A percentile compares a stretch with the other conserved stretches of the same genome.
Conservation (phyloP, 2,113 vertebrate species). For the Ornithorhynchus anatinus region DNA sequence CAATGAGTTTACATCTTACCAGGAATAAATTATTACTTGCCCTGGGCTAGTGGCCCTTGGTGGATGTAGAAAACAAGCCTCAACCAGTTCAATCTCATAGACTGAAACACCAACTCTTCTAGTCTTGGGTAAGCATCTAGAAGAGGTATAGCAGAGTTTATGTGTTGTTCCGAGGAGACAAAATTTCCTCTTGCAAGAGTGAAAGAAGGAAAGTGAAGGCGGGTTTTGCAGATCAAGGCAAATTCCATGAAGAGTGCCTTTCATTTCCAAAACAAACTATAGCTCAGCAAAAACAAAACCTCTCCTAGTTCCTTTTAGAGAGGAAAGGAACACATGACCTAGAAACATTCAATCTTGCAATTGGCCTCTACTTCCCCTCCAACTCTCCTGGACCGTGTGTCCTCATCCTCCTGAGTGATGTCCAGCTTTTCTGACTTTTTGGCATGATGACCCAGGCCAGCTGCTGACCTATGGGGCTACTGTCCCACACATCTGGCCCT, state of each 20-base stretch:
- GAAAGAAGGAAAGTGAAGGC: neutral
- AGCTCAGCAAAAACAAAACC: neutral
- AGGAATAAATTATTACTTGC: neutral
- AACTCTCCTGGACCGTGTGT: neutral
- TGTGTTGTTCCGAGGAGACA: neutral
- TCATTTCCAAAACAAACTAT: neutral
- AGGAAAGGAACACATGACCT: neutral
- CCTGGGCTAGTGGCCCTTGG: neutral
- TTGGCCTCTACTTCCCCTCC: neutral
- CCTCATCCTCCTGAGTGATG: neutral
- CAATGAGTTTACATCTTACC: no score
- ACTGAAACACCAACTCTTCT: no score
- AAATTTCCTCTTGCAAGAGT: neutral
- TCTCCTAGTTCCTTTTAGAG: no score
- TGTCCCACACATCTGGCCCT: no score
- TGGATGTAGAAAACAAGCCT: neutral
- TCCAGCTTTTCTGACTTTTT: no score
- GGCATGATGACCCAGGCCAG: no score
- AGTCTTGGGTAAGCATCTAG: no score
- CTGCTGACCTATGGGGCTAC: no score
- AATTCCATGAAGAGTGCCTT: neutral
- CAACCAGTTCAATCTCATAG: no score
- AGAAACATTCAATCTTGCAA: neutral
- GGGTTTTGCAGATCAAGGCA: neutral
- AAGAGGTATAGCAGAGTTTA: neutral